A percentile compares a stretch with the other conserved stretches of the same genome.
These are phyloP conservation scores for Aphidoletes aphidimyza DNA, from an alignment of 2,888 invertebrate genomes.

Conservation along the genomic window DNA sequence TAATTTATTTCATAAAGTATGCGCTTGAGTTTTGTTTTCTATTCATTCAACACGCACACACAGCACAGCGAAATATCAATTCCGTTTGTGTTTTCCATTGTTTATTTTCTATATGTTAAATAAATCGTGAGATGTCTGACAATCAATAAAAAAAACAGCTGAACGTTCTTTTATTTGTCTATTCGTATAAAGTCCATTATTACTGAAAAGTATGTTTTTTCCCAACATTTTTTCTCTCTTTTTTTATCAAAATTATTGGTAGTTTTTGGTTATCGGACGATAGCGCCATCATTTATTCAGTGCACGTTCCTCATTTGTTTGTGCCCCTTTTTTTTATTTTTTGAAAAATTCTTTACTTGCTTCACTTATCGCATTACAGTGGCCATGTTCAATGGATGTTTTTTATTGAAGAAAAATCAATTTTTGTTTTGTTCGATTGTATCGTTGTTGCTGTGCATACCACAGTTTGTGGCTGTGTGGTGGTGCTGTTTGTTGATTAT, in stretches of 20 bases:
- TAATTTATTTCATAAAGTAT: background rate
- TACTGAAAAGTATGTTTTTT: background rate
- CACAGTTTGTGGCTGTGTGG: too few species aligned
- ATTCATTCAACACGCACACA: background rate
- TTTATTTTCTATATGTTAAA: background rate
- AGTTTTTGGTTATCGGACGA: background rate
- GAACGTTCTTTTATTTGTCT: background rate
- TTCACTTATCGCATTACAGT: background rate
- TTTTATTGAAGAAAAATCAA: background rate
- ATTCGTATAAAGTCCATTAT: background rate
- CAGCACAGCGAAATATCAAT: background rate
- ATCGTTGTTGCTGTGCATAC: too few species aligned
- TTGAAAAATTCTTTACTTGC: background rate
- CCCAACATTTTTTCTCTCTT: background rate
- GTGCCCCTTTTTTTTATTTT: background rate
- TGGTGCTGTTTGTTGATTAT: background rate
- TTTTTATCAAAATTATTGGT: background rate
- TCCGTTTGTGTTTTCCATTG: background rate
- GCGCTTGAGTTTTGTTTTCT: background rate
- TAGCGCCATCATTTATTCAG: slow-evolving; percentile 41
- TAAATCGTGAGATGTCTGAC: background rate
- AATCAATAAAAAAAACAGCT: slow-evolving; percentile 20
- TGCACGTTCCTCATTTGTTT: slow-evolving; percentile 41
- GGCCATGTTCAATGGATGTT: background rate
- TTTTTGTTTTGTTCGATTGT: background rate